A percentile compares a stretch with the other conserved stretches of the same genome.
Conservation (phyloP, 37 sponge, comb jelly and placozoan species). For the Agelas oroides region DNA sequence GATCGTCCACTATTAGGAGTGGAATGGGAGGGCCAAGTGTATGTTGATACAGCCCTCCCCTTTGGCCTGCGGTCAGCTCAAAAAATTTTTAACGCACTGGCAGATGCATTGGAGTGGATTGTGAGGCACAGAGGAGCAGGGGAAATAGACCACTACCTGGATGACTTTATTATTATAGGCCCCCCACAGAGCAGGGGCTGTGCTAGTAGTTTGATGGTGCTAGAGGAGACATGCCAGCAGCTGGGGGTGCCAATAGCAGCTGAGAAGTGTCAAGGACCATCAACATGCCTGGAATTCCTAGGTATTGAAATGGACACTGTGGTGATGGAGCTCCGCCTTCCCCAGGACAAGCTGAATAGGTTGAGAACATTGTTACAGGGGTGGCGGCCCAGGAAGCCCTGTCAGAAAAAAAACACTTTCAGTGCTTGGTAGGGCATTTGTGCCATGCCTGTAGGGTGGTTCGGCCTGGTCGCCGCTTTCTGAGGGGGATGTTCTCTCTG, state of each 20-base stretch:
- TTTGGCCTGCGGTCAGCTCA: conserved; percentile 22
- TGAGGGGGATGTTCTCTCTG: not conserved
- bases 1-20: conserved; percentile 4
- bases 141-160: too few relatives aligned
- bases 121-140: not conserved
- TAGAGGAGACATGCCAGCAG: not conserved
- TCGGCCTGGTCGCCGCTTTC: conserved; percentile 17
- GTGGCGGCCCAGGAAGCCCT: not conserved
- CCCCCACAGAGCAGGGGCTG: not conserved
- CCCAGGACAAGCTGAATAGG: not conserved
- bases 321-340: not conserved
- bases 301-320: too few relatives aligned
- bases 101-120: conserved; percentile 17
- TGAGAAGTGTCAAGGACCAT: conserved; percentile 2
- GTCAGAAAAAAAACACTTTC: not conserved
- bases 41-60: not conserved
- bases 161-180: conserved; percentile 10
- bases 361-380: not conserved
- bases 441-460: not conserved
- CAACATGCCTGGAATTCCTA: conserved; percentile 8
- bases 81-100: conserved; percentile 1
- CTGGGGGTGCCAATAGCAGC: conserved; percentile 3
- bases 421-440: not conserved
- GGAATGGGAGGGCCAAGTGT: conserved; percentile 13
- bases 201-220: not conserved